A percentile compares a stretch with the other conserved stretches of the same genome.
phyloP scores from a whole-genome alignment of 2,888 invertebrate species.

The Galeopsomyia nigrocyanea region DNA sequence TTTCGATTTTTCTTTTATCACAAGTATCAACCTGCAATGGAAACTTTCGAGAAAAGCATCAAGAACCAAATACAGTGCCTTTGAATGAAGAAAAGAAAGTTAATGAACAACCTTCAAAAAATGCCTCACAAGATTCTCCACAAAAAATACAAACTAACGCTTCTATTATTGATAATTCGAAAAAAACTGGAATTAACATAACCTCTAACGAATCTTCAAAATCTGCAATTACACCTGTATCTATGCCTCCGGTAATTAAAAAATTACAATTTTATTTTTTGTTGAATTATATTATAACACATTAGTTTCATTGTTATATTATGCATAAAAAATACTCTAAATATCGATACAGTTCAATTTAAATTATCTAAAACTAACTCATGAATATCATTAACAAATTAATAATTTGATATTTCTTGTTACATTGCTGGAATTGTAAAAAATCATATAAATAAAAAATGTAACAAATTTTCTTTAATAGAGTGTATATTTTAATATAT shows the following conservation, averaged over 20 bases:
- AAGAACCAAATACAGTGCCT: slow-evolving; percentile 19
- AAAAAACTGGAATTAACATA: slow-evolving; percentile 29
- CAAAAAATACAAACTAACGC: slow-evolving; percentile 8
- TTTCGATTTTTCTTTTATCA: slow-evolving; percentile 53
- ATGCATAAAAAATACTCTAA: too few species aligned
- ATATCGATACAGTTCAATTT: too few species aligned
- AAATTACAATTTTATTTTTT: neutral
- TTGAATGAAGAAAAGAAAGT: slow-evolving; percentile 30
- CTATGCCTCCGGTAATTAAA: slow-evolving; percentile 19
- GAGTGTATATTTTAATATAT: neutral
- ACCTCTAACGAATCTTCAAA: slow-evolving; percentile 36
- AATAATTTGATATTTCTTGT: too few species aligned
- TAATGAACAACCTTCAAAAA: slow-evolving; percentile 9
- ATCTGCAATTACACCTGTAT: slow-evolving; percentile 16
- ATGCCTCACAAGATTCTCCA: neutral
- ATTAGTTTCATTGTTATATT: neutral
- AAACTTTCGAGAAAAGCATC: slow-evolving; percentile 45
- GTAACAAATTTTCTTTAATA: neutral
- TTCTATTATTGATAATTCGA: slow-evolving; percentile 9
- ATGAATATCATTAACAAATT: too few species aligned
- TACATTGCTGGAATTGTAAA: too few species aligned
- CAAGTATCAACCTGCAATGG: slow-evolving; percentile 52
- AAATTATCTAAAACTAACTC: too few species aligned
- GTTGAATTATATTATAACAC: neutral
- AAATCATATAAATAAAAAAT: neutral